Percentiles rank a stretch among this genome's conserved stretches.
Evolutionary conservation across 2,797 vertebrate genomes (phyloP).

Genomic region (Pantherophis alleghaniensis): DNA sequence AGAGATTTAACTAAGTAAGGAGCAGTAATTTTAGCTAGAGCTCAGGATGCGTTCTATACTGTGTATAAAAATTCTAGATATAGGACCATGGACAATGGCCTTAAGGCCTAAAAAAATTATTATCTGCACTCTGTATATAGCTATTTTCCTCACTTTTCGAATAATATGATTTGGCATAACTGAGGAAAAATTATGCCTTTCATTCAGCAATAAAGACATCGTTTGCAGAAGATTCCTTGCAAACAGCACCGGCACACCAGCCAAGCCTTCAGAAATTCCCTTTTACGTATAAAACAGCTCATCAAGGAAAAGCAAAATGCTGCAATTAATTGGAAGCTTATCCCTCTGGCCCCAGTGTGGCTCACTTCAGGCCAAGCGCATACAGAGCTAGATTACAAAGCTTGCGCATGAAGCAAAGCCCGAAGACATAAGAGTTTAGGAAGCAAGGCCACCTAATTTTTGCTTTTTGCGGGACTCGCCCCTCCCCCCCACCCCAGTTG

Average conservation of each 20-base stretch:
- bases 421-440: not conserved
- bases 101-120: not conserved
- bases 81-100: not conserved
- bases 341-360: not conserved
- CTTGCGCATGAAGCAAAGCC: not conserved
- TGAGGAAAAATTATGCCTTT: not conserved
- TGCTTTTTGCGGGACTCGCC: not conserved
- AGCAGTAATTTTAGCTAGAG: not conserved
- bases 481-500: not conserved
- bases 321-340: not conserved
- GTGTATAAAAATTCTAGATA: not conserved
- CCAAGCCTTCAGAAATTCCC: not conserved
- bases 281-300: not conserved
- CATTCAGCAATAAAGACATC: not conserved
- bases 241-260: not conserved
- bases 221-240: not conserved
- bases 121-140: not conserved
- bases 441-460: not conserved
- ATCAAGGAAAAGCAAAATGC: not conserved
- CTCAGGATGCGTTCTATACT: not conserved
- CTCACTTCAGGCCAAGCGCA: not conserved
- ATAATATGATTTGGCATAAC: constrained; percentile 10
- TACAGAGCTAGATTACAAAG: not conserved
- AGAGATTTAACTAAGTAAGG: not conserved
- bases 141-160: constrained; percentile 4